Evolutionary conservation across 2,888 invertebrate species (phyloP).

Genomic region (Entomobrya proxima): DNA sequence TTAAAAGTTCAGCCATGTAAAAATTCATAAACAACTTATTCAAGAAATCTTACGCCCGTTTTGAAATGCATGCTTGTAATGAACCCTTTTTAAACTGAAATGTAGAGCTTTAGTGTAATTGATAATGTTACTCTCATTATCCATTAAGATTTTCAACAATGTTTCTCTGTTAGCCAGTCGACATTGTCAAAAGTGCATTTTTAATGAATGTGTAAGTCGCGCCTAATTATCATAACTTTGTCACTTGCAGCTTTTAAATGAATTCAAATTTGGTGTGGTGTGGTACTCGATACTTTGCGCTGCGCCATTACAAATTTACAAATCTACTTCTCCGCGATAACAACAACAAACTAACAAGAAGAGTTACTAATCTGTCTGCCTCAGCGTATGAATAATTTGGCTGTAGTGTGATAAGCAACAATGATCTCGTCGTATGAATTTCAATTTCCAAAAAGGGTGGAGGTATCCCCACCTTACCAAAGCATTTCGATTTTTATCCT

Average conservation of each 20-base stretch:
- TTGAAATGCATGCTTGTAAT: too few relatives aligned
- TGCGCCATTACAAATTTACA: too few relatives aligned
- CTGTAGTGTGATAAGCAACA: slow-evolving; percentile 4
- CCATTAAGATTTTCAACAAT: too few relatives aligned
- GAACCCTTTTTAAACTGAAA: too few relatives aligned
- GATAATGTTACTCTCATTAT: too few relatives aligned
- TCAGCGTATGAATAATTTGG: neutral
- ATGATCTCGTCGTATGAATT: neutral
- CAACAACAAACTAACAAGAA: neutral
- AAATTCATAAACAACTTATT: too few relatives aligned
- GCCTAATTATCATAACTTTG: slow-evolving; percentile 3
- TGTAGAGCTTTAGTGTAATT: too few relatives aligned
- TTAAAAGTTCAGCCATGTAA: too few relatives aligned
- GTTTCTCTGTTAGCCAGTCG: neutral
- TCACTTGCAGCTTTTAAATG: neutral
- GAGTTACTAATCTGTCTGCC: neutral
- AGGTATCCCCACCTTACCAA: slow-evolving; percentile 19
- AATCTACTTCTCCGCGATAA: neutral
- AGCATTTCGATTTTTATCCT: neutral
- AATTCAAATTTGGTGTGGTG: neutral
- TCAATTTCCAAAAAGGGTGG: slow-evolving; percentile 24
- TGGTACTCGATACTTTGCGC: too few relatives aligned
- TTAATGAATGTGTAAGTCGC: neutral
- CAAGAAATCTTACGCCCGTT: too few relatives aligned
- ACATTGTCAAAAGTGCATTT: slow-evolving; percentile 2